Base-by-base conservation (phyloP, 2,888 invertebrate species). In the Hydriomena furcata region DNA sequence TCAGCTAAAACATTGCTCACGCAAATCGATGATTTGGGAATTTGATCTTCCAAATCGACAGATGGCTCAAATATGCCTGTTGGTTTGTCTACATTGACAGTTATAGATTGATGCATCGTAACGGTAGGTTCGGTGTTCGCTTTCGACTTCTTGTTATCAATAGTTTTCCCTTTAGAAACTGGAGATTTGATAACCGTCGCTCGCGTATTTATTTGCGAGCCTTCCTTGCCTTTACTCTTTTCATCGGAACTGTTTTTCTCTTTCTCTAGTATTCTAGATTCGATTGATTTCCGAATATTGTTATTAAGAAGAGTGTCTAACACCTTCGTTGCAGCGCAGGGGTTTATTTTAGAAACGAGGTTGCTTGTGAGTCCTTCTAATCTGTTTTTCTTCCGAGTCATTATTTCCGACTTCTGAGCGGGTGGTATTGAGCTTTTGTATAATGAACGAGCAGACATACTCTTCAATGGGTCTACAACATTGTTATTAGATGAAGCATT, bases 21-120 rank as follows among this genome's bases (percentile, higher is more conserved):
- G 49, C 89, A 91, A 36, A 93, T 89, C 32, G 92, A 92, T 2
- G 91, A 85, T 47, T 91, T 88, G 0, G 92, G 93, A 66, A 93
- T 93, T 81, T 93, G 93, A 58, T 93, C 91, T 82, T 94, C 94
- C 51, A 94, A 80, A 75, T 94, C 94, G 21, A 93, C 82, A 1
- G 94, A 93, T 0, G 94, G 92, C 69, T 94, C 93, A 74, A 94
- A 94, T 65, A 94, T 92, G 5, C 94, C 94, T 0, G 94, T 94
- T 0, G 94, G 94, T 59, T 85, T 85, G 61, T 91, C 91, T 2
- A 86, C 79, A 67, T 88, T 87, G 0, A 90, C 83, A 21, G 89
- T 81, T 11, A 84, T 62, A 7, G 73, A 66, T 54, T 73, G 73
- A 48, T 81, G 82, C n/a, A 69, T 50, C 2, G 60, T 32, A 20